A percentile compares a stretch with the other conserved stretches of the same genome.
Evolutionary conservation across 1,140 invertebrate species (phyloP).

Genomic region (Drosophila ananassae): DNA sequence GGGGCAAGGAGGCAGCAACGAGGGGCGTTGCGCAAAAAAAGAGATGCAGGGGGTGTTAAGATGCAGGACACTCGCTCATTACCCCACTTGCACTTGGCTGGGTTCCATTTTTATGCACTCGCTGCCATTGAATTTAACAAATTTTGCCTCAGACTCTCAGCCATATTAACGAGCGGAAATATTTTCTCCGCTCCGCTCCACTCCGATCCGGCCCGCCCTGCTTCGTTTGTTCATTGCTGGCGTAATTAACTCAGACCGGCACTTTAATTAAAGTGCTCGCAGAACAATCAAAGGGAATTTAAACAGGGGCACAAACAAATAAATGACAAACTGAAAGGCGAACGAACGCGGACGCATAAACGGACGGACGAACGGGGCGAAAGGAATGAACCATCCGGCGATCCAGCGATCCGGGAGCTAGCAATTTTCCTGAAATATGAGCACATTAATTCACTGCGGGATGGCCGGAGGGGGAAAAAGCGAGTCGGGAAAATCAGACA

Average conservation of each 20-base stretch:
- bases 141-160: conserved; percentile 45
- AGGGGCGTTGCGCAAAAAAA: neutral
- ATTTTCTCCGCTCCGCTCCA: conserved; percentile 14
- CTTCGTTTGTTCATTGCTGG: conserved; percentile 28
- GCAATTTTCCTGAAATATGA: conserved; percentile 81
- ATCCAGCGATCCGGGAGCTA: conserved; percentile 48
- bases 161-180: conserved; percentile 66
- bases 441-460: conserved; percentile 69
- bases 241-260: conserved; percentile 66
- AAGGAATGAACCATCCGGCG: conserved; percentile 50
- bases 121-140: conserved; percentile 71
- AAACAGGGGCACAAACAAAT: conserved; percentile 46
- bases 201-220: conserved; percentile 8
- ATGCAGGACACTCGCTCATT: conserved; percentile 62
- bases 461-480: conserved; percentile 1
- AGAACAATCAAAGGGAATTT: conserved; percentile 67
- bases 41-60: conserved; percentile 11
- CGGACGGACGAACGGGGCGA: conserved; percentile 23
- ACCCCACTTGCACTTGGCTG: conserved; percentile 56
- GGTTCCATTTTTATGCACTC: conserved; percentile 73
- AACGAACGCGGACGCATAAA: conserved; percentile 16
- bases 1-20: conserved; percentile 16
- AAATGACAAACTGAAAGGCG: conserved; percentile 59
- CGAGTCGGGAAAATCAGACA: conserved; percentile 63
- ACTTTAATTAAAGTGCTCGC: conserved; percentile 55